Evolutionary conservation across 2,888 invertebrate species (phyloP).

Genomic region (Mamestra brassicae): DNA sequence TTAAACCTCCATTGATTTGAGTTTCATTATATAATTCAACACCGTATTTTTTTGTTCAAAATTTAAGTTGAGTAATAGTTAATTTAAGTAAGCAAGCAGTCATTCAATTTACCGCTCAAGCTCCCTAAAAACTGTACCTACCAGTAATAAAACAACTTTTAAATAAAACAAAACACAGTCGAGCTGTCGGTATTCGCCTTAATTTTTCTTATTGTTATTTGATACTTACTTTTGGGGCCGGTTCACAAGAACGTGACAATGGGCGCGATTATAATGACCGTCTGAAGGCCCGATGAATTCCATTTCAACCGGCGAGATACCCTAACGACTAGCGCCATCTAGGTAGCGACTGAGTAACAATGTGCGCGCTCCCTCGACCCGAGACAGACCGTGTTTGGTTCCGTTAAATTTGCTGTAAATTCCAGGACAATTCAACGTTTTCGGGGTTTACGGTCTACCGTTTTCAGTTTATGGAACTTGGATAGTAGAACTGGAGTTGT

Average conservation of each 20-base stretch:
- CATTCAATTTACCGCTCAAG: slow-evolving; percentile 2
- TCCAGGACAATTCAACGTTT: slow-evolving; percentile 54
- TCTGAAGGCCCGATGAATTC: slow-evolving; percentile 60
- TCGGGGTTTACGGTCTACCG: slow-evolving; percentile 42
- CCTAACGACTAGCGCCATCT: slow-evolving; percentile 63
- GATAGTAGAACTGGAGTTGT: slow-evolving; percentile 6
- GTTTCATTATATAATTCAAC: background rate
- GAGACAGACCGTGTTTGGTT: slow-evolving; percentile 52
- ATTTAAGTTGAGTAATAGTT: background rate
- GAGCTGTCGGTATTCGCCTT: slow-evolving; percentile 55
- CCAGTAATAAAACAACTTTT: slow-evolving; percentile 49
- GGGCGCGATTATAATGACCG: slow-evolving; percentile 63
- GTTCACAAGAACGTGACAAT: slow-evolving; percentile 68
- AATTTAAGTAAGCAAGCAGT: background rate
- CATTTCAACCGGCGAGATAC: slow-evolving; percentile 46
- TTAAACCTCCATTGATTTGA: background rate
- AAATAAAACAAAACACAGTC: slow-evolving; percentile 53
- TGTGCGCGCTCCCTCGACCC: slow-evolving; percentile 30
- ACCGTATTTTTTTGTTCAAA: background rate
- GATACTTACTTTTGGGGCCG: slow-evolving; percentile 62
- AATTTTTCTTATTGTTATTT: slow-evolving; percentile 68
- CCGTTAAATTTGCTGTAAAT: slow-evolving; percentile 60
- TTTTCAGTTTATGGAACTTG: slow-evolving; percentile 32
- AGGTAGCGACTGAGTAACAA: slow-evolving; percentile 55
- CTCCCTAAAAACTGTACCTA: slow-evolving; percentile 14